Evolutionary conservation across 2,888 invertebrate genomes (phyloP), one percentile per base, ranked within the genome.

Genomic region (Alviniconcha strummeri): DNA sequence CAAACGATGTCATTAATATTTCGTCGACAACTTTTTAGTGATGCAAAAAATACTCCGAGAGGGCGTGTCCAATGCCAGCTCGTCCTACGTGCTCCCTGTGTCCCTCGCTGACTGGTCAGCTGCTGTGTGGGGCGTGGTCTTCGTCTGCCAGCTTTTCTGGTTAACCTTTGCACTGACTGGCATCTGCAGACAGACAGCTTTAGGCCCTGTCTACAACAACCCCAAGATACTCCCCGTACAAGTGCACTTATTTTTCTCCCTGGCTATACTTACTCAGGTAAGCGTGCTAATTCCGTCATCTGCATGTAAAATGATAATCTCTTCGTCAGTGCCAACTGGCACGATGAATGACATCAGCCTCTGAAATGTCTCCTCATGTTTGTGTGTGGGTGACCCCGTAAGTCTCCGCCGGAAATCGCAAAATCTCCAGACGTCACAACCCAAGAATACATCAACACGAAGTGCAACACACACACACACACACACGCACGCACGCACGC

Each of bases 141-240:
- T 69, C 19, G 77, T 82, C 55, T 82, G 69, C 13, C 82, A 82
- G 57, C 8, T 9, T 7, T 77, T 77, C 69, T 82, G 82, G 82
- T 13, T 82, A 71, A 77, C 17, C n/a, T 82, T 69, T 17, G 77
- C 82, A 9, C 36, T 82, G 69, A 36, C 82, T 69, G 76, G 64
- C 67, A 77, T 82, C 55, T 82, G 77, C 56, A 54, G 82, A 55
- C 76, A 69, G 77, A 82, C 82, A n/a, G 54, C 76, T 7, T 15
- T 64, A 17, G 82, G 82, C 55, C 82, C 82, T 64, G 82, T 67
- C 55, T 82, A 82, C 82, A 82, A 82, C 82, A 76, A 77, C 77
- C 82, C 82, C 56, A 82, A 82, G 19, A 77, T 82, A 5, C 77
- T 82, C 13, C 82, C 82, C 4, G 77, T 82, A n/a, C 64, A 75